Percentiles rank a stretch among this genome's conserved stretches.
Conservation (phyloP, 2,797 vertebrate species). For the Helicolenus hilgendorfi region DNA sequence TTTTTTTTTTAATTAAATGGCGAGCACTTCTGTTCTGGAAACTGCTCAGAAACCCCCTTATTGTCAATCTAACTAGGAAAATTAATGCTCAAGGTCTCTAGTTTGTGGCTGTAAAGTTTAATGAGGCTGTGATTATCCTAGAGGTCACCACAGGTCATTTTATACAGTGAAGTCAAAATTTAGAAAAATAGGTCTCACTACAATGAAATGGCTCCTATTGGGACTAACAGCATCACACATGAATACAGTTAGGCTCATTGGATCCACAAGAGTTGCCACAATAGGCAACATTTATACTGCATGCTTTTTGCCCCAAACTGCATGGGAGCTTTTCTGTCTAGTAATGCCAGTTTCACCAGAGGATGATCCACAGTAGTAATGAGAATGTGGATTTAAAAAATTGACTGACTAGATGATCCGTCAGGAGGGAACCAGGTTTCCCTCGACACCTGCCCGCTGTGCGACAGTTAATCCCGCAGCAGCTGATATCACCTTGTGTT, state of each 20-base stretch:
- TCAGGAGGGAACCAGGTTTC: slow-evolving; percentile 21
- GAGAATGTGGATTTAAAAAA: background rate
- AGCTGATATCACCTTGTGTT: slow-evolving; percentile 70
- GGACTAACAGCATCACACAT: no score
- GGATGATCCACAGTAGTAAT: background rate
- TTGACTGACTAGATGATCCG: slow-evolving; percentile 6
- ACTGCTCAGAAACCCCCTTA: background rate
- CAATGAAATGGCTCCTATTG: no score
- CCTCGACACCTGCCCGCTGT: slow-evolving; percentile 41
- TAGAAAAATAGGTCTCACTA: no score
- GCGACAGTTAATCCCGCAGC: slow-evolving; percentile 72
- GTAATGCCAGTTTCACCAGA: background rate
- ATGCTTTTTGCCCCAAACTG: background rate
- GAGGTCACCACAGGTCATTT: no score
- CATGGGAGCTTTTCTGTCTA: background rate
- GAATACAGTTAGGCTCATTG: no score
- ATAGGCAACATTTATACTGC: background rate
- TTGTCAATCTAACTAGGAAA: no score
- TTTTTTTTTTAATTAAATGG: background rate
- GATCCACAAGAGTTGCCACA: no score
- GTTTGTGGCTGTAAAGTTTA: no score
- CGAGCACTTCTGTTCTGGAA: no score
- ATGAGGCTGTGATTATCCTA: no score
- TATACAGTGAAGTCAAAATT: no score
- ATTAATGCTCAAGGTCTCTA: fast-evolving